Base-by-base conservation (phyloP, 2,113 vertebrate genomes). In the Ondatra zibethicus region DNA sequence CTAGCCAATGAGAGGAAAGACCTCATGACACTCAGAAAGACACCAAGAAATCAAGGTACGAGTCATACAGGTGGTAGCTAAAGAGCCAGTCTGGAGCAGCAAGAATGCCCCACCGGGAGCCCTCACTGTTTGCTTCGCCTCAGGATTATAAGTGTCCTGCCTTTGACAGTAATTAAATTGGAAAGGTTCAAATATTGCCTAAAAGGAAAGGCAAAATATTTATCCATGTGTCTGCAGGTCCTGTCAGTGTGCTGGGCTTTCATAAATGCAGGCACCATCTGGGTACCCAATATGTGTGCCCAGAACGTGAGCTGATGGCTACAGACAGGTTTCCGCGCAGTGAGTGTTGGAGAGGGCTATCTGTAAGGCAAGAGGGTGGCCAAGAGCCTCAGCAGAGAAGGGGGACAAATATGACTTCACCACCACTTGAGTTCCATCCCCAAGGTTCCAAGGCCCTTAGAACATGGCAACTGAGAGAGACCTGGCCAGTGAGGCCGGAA, bases 141-240 rank as follows among this genome's bases (percentile, higher is more conserved):
- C 33, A 0, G 96, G 89, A 93, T 91, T 92, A 91, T 96, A 92
- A 96, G 94, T 97, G 93, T 98, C 97, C 98, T 98, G 98, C 97
- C 98, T 99, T 94, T 98, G 98, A 98, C 97, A 98, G 98, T 98
- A 99, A 99, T 98, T 98, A 98, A 97, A 98, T 97, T 92, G 96
- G 97, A 98, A 97, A 98, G 97, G 98, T 95, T 96, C 98, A 98
- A 99, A 99, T 98, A 98, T 98, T 99, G 98, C 93, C 97, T 96
- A 97, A 95, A 94, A 98, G 96, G 7, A 98, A 98, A 99, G 96
- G 98, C 98, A 98, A 98, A 99, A 99, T 98, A 98, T 99, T 98
- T 99, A 98, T 93, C 98, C 98, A 98, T 98, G 98, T 94, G 98
- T 97, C 97, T 97, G 97, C 98, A 98, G 98, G 98, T 98, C 98